These are phyloP conservation scores for Phaethon lepturus DNA, from an alignment of 2,113 vertebrate species.

Conservation along the genomic window DNA sequence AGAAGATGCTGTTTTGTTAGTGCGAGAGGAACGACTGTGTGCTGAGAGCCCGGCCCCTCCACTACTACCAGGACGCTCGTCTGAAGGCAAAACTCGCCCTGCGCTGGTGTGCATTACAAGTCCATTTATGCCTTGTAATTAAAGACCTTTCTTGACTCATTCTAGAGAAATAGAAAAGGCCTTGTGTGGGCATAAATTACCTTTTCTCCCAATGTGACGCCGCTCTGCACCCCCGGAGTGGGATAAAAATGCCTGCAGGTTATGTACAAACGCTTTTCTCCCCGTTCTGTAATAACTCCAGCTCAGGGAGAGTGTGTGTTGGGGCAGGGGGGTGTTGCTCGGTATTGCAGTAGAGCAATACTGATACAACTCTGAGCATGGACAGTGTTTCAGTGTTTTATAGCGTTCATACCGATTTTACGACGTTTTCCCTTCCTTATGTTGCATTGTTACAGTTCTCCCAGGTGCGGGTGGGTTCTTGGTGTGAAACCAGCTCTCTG, in stretches of 20 bases:
- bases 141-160: background rate
- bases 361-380: accelerated
- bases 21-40: background rate
- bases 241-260: background rate
- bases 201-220: background rate
- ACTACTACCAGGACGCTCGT: background rate
- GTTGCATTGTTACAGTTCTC: background rate
- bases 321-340: accelerated
- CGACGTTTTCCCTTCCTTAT: background rate
- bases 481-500: background rate
- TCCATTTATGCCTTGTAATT: background rate
- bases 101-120: background rate
- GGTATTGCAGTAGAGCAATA: background rate
- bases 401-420: background rate
- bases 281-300: background rate
- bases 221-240: background rate
- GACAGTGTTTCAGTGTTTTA: background rate
- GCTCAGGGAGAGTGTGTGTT: background rate
- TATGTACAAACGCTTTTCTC: background rate
- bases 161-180: background rate
- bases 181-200: background rate
- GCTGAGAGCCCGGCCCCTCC: background rate
- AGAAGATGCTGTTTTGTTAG: background rate
- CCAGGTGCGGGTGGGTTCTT: background rate
- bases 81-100: background rate